Evolutionary conservation across 2,888 invertebrate species (phyloP).

Genomic region (Aethes cnicana): DNA sequence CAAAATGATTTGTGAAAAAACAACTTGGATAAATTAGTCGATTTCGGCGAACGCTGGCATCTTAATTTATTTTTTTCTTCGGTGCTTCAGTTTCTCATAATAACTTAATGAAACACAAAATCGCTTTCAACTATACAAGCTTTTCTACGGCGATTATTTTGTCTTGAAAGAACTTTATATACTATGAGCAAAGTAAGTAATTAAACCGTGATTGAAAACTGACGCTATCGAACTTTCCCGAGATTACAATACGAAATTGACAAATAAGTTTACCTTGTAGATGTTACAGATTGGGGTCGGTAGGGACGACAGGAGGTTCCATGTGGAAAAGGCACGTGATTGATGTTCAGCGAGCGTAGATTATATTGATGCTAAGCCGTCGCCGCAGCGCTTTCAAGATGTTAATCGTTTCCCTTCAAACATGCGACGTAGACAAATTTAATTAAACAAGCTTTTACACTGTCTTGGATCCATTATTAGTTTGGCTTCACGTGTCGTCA

Average conservation of each 20-base stretch:
- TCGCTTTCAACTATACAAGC: no score
- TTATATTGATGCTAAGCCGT: constrained; percentile 42
- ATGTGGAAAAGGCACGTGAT: constrained; percentile 42
- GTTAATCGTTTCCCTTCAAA: constrained; percentile 70
- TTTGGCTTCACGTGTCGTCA: constrained; percentile 49
- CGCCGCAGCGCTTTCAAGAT: constrained; percentile 56
- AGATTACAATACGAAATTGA: constrained; percentile 6
- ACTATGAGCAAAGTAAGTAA: no score
- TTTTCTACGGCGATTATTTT: no score
- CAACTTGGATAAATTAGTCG: no score
- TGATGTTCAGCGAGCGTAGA: constrained; percentile 48
- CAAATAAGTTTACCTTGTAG: constrained; percentile 16
- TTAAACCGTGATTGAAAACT: constrained; percentile 1
- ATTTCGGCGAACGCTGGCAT: no score
- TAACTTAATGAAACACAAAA: no score
- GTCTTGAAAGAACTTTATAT: no score
- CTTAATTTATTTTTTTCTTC: no score
- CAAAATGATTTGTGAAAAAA: no score
- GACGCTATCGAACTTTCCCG: neutral
- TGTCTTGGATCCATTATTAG: constrained; percentile 57
- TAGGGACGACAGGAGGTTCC: constrained; percentile 39
- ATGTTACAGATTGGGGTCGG: constrained; percentile 23
- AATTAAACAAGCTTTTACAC: constrained; percentile 70
- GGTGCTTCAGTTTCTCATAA: no score
- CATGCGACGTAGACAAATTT: constrained; percentile 65